A percentile compares a stretch with the other conserved stretches of the same genome.
phyloP scores from a whole-genome alignment of 37 sponge, comb jelly and placozoan genomes.

The Petrosia ficiformis region DNA sequence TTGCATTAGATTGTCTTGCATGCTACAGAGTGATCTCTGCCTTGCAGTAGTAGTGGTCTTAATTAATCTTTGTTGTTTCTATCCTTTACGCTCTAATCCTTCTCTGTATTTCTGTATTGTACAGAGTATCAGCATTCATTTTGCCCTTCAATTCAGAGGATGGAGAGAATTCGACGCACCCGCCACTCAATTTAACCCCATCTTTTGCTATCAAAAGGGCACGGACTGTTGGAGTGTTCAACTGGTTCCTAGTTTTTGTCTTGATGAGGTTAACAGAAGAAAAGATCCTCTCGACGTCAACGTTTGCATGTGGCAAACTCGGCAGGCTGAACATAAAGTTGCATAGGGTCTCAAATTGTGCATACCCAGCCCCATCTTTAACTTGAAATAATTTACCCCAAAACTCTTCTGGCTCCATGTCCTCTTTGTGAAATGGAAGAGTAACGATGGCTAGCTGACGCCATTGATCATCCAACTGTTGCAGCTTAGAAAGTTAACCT shows the following conservation, averaged over 20 bases:
- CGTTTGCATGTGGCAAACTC: too few relatives aligned
- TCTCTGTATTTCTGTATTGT: too few relatives aligned
- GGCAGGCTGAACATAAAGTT: background rate
- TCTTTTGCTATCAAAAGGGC: background rate
- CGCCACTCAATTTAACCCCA: background rate
- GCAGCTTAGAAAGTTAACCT: background rate
- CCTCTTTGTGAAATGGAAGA: background rate
- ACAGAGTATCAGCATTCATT: too few relatives aligned
- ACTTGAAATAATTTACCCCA: background rate
- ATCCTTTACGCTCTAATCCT: too few relatives aligned
- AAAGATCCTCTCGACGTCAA: background rate
- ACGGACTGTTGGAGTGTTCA: background rate
- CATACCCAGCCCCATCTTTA: background rate
- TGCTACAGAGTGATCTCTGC: too few relatives aligned
- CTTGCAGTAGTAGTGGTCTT: too few relatives aligned
- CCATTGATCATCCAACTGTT: background rate
- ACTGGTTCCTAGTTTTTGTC: background rate
- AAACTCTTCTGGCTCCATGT: slow-evolving; percentile 2
- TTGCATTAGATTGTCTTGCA: too few relatives aligned
- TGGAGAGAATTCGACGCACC: background rate
- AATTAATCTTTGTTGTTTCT: too few relatives aligned
- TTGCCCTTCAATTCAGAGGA: too few relatives aligned
- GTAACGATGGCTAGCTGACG: background rate
- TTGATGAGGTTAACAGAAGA: background rate
- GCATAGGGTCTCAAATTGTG: background rate